Percentiles rank a stretch among this genome's conserved stretches.
Conservation (phyloP, 2,797 vertebrate genomes). For the Emydoidea blandingii region DNA sequence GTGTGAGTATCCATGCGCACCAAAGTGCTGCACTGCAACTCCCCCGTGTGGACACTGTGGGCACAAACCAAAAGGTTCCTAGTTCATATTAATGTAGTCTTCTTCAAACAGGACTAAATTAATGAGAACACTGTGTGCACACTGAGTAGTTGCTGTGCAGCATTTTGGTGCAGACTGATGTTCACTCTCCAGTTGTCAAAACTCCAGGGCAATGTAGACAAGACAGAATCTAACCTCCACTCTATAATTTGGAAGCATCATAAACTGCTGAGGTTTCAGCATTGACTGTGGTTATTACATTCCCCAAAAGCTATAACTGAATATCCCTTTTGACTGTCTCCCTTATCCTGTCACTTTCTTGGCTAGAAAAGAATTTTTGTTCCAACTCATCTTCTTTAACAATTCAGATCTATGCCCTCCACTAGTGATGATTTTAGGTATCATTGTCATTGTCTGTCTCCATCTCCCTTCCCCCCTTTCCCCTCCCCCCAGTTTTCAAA, state of each 20-base stretch:
- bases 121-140: neutral
- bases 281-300: rapidly evolving
- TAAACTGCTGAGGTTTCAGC: neutral
- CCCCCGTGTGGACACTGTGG: neutral
- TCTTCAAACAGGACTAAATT: neutral
- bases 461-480: too few species aligned
- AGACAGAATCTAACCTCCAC: neutral
- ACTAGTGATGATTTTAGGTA: neutral
- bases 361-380: neutral
- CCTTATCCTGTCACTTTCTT: neutral
- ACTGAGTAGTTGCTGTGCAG: neutral
- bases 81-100: neutral
- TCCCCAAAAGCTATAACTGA: neutral
- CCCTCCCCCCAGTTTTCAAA: neutral
- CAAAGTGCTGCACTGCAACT: neutral
- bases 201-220: neutral
- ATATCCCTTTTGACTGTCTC: neutral
- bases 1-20: neutral
- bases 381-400: neutral
- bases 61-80: neutral
- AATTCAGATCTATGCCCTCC: neutral
- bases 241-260: neutral
- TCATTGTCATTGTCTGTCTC: neutral
- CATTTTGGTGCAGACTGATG: neutral
- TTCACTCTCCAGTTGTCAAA: neutral